Conservation (phyloP, 2,888 invertebrate species). For the Drosophila hamatofila region DNA sequence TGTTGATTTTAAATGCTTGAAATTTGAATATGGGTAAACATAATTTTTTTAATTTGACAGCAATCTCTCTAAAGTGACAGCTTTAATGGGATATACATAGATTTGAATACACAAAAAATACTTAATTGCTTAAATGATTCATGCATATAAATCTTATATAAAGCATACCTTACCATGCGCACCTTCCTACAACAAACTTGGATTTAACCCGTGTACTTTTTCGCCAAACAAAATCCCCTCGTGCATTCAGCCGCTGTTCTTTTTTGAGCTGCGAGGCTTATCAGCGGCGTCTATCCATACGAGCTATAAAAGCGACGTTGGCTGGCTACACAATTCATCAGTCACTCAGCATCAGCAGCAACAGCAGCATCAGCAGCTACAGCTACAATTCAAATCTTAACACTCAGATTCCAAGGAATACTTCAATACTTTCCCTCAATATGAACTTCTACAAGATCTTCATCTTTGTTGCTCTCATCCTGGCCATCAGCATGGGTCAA, state of each 20-base stretch:
- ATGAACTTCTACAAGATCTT: constrained; percentile 69
- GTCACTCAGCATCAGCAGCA: no score
- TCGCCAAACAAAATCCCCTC: constrained; percentile 30
- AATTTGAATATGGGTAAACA: no score
- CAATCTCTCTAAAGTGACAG: background rate
- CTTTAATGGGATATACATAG: background rate
- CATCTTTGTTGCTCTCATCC: constrained; percentile 43
- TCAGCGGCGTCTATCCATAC: no score
- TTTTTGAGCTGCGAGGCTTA: constrained; percentile 15
- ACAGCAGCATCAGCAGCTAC: constrained; percentile 10
- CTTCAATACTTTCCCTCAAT: constrained; percentile 3
- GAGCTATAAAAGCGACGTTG: constrained; percentile 13
- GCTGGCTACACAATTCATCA: constrained; percentile 25
- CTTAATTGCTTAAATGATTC: background rate
- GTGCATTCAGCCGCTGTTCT: background rate
- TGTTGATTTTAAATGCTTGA: no score
- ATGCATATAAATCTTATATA: background rate
- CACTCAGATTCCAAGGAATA: constrained; percentile 5
- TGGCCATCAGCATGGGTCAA: constrained; percentile 52
- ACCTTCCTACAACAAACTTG: background rate
- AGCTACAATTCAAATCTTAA: constrained; percentile 1
- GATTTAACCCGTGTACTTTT: constrained; percentile 11
- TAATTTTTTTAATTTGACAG: background rate
- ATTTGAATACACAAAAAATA: background rate
- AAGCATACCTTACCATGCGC: background rate